Base-by-base conservation (phyloP, 1,140 invertebrate species). In the Pseudomyrmex concolor region DNA sequence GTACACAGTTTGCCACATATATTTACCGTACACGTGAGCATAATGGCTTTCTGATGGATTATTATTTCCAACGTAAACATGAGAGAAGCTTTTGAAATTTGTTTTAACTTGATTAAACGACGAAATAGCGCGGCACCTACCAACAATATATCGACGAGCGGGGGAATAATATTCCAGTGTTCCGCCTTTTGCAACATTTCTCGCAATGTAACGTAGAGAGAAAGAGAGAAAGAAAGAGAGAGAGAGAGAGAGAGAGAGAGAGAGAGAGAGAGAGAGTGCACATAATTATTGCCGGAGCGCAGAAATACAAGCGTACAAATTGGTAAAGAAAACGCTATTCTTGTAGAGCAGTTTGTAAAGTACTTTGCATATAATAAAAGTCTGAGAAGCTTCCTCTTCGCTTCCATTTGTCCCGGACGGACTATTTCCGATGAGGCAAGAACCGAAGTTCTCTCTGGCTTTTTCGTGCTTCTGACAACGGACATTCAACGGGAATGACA, bases 401-500 rank as follows among this genome's bases (percentile, higher is more conserved):
- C 34, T 68, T 51, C 63, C 77, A 60, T 86, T 86, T 68, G 71
- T 86, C 54, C 64, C 17, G 60, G 17, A 10, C 45, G 9, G 59
- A 77, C 77, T 85, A 84, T 73, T 86, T 68, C 15, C 63, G 17
- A 43, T 1, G 76, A 70, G 57, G 22, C 78, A 82, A 76, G 54
- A 55, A 76, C 70, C 62, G 64, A 76, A 59, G 70, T 86, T 73
- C n/a, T 48, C 59, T 25, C 59, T 51, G n/a, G 59, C 15, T 50
- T 71, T 70, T 76, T 77, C 66, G 5, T 34, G 19, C 64, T 34
- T 12, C 54, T 15, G 82, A 77, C 73, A 22, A 57, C 19, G 54
- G 45, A 71, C 76, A 34, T 80, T 80, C 76, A 71, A 34, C 25
- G 13, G 10, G 83, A 81, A 73, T 81, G 85, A 86, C 83, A 78